A percentile compares a stretch with the other conserved stretches of the same genome.
phyloP scores from a whole-genome alignment of 2,888 invertebrate species.

The Cephus runcator region DNA sequence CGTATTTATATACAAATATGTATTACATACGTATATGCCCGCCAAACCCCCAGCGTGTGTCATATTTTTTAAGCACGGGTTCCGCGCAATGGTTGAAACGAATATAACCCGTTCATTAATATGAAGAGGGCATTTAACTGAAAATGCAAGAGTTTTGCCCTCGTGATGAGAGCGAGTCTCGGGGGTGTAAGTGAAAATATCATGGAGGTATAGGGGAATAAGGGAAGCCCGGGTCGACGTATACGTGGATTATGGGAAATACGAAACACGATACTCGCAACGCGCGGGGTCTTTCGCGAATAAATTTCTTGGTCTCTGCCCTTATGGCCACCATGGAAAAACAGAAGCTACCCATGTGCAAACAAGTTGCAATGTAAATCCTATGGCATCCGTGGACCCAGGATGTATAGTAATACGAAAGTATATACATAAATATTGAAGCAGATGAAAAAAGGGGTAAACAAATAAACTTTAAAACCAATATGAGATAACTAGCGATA shows the following conservation, averaged over 20 bases:
- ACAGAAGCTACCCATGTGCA: neutral
- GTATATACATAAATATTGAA: neutral
- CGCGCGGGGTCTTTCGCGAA: neutral
- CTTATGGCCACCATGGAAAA: neutral
- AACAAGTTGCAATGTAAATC: neutral
- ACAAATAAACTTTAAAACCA: neutral
- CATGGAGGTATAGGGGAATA: neutral
- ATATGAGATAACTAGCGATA: neutral
- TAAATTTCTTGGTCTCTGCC: neutral
- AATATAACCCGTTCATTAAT: slow-evolving; percentile 48
- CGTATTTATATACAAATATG: neutral
- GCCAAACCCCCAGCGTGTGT: neutral
- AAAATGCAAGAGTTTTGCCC: slow-evolving; percentile 33
- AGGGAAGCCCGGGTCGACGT: neutral
- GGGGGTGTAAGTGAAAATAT: neutral
- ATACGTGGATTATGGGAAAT: neutral
- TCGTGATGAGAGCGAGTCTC: neutral
- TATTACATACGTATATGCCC: neutral
- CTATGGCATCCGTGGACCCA: neutral
- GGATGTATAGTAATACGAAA: too few species aligned
- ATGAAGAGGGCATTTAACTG: slow-evolving; percentile 40
- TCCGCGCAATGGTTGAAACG: slow-evolving; percentile 12
- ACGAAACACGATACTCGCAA: neutral
- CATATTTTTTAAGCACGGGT: neutral
- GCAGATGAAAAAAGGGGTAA: neutral